Evolutionary conservation across 2,113 vertebrate species (phyloP).

Genomic region (Halcyon senegalensis): DNA sequence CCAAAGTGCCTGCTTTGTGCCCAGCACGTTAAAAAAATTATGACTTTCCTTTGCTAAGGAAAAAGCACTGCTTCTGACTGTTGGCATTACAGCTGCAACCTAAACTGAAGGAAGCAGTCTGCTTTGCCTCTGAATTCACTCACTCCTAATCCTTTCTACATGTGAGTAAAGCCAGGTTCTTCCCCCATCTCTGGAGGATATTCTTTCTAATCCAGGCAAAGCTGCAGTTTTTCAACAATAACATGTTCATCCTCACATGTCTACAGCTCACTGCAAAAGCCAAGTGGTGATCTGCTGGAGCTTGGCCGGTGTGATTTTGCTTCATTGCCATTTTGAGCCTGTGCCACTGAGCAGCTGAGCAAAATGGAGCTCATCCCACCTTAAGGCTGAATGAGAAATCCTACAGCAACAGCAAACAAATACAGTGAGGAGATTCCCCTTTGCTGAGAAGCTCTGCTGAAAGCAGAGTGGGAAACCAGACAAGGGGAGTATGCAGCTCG

Average conservation of each 20-base stretch:
- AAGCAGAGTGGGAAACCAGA: background rate
- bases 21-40: background rate
- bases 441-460: background rate
- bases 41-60: background rate
- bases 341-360: background rate
- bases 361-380: background rate
- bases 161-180: constrained; percentile 14
- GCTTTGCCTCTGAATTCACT: background rate
- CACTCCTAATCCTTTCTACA: background rate
- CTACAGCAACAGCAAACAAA: constrained; percentile 37
- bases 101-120: background rate
- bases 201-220: background rate
- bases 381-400: background rate
- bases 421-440: background rate
- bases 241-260: background rate
- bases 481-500: background rate
- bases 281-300: background rate
- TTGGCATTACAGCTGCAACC: background rate
- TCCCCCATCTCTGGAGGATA: background rate
- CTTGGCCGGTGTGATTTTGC: background rate
- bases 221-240: background rate
- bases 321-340: constrained; percentile 1
- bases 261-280: background rate
- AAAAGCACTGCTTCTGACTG: background rate
- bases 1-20: background rate